Evolutionary conservation across 2,888 invertebrate genomes (phyloP), one percentile per base, ranked within the genome.

Genomic region (Perizoma flavofasciatum): DNA sequence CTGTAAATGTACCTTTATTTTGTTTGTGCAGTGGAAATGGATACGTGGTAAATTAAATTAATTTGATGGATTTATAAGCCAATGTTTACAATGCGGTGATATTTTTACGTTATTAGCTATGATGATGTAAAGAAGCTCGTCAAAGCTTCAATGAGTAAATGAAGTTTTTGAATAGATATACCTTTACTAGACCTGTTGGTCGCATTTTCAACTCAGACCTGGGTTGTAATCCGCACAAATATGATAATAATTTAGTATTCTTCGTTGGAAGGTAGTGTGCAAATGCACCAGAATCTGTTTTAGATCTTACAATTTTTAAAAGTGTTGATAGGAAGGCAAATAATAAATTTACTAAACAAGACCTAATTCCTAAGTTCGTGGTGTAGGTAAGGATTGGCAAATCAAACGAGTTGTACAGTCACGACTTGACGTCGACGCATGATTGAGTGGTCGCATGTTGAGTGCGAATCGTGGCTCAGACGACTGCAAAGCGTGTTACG

Each of bases 21-120:
- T 88, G 83, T 89, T 89, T 88, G 86, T 82, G 78, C 83, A 86
- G 83, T 88, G 84, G 82, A 85, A 89, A 85, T 85, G 85, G 83
- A 86, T 86, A 86, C 79, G 78, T 81, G 83, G 82, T 81, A 82
- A 83, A 87, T 88, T 85, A 82, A 89, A 88, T 89, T 87, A 86
- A 77, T 82, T 81, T 86, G 81, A 85, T 83, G 82, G 82, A 81
- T 85, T 83, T 84, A 72, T 70, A 76, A 78, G 75, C 66, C 63
- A 73, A 72, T 78, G 71, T 61, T 61, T 60, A 40, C 10, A 33
- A 54, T 55, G 47, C 35, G 37, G 37, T 7, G 37, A 37, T 37
- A 7, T 37, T 37, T 37, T 37, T 37, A 37, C 6, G 37, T 6
- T 4, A 7, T 6, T 37, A 37, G 7, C 6, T 6, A 37, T 7